Evolutionary conservation across 2,888 invertebrate genomes (phyloP), one percentile per base, ranked within the genome.

Genomic region (Helicoverpa assulta): DNA sequence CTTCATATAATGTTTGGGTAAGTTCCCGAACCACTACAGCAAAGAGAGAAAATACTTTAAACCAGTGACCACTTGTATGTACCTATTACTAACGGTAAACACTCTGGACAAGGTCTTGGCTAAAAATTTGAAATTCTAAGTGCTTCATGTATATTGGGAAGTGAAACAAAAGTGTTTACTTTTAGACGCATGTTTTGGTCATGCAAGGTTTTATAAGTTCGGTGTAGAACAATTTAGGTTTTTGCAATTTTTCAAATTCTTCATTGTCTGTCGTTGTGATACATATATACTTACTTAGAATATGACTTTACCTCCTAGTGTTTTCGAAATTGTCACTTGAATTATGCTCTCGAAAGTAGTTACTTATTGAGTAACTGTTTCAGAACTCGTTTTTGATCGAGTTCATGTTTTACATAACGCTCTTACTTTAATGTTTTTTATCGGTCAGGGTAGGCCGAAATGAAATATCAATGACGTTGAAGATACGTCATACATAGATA

Each of bases 361-460:
- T 54, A n/a, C 6, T 29, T 33, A 18, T 5, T 6, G 19, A 51
- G 0, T 29, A 52, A 52, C 14, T 10, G 29, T 65, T 67, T n/a
- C 75, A 33, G 53, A 67, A 67, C 74, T 67, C 16, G 40, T 14
- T 29, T 50, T 40, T 58, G 74, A 74, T 37, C 74, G 29, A 66
- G 37, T 29, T 7, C 37, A 33, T 51, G 50, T 21, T 58, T 58
- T 55, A 71, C 26, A 14, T 74, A 67, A 70, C 21, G 5, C 16
- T 6, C 6, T 5, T 47, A 43, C 6, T 43, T 14, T 43, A 5
- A 0, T 6, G 47, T 47, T n/a, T 47, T 47, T 47, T 47, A 47
- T 43, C 19, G 12, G 21, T 16, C n/a, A 12, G 10, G 37, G 37
- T 10, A 37, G 37, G 12, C 37, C 37, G 37, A 37, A 12, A 37